phyloP scores from a whole-genome alignment of 2,888 invertebrate genomes.

The Callosobruchus maculatus region DNA sequence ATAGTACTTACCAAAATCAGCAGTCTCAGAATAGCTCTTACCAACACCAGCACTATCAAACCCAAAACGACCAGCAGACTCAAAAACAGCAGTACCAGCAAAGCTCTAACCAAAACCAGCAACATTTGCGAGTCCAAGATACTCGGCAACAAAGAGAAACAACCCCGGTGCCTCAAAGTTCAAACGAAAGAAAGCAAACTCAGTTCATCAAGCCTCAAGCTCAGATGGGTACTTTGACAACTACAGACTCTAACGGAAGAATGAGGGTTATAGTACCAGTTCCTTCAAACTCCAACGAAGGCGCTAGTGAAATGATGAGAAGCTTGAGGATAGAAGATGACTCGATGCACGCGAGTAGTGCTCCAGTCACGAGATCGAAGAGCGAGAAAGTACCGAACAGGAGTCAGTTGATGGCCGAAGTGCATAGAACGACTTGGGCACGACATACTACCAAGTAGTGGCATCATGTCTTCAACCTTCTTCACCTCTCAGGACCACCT shows the following conservation, averaged over 20 bases:
- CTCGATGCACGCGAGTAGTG: slow-evolving; percentile 52
- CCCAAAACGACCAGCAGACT: not conserved
- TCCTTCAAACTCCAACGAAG: slow-evolving; percentile 34
- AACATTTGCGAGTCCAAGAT: slow-evolving; percentile 18
- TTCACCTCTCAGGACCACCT: too few species aligned
- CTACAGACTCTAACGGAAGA: slow-evolving; percentile 59
- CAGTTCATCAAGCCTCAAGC: slow-evolving; percentile 64
- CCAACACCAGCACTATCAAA: not conserved
- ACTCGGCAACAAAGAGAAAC: slow-evolving; percentile 9
- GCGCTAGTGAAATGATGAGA: slow-evolving; percentile 46
- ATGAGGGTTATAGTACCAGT: slow-evolving; percentile 63
- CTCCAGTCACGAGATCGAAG: slow-evolving; percentile 71
- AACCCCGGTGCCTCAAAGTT: slow-evolving; percentile 16
- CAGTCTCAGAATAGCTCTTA: slow-evolving; percentile 6
- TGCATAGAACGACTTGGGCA: slow-evolving; percentile 79
- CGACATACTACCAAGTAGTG: slow-evolving; percentile 79
- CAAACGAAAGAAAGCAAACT: slow-evolving; percentile 38
- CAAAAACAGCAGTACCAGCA: slow-evolving; percentile 16
- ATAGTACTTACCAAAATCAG: slow-evolving; percentile 7
- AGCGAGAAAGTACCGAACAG: slow-evolving; percentile 84
- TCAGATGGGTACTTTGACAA: slow-evolving; percentile 60
- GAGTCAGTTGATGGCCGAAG: slow-evolving; percentile 80
- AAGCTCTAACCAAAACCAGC: not conserved
- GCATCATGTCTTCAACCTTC: too few species aligned
- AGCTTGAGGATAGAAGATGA: slow-evolving; percentile 58